phyloP scores from a whole-genome alignment of 2,888 invertebrate genomes.

The Ichneumoninae sp. region DNA sequence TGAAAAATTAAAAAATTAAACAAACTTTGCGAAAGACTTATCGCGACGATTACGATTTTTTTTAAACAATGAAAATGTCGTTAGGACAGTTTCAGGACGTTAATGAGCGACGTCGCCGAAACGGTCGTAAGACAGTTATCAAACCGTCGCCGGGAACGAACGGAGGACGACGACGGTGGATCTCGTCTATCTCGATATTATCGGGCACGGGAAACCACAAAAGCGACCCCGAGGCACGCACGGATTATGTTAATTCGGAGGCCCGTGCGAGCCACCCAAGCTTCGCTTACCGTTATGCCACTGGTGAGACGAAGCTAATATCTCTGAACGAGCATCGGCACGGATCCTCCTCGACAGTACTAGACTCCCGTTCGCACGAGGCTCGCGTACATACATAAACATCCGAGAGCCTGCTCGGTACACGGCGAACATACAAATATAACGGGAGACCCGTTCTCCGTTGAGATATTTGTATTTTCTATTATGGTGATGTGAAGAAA shows the following conservation, averaged over 20 bases:
- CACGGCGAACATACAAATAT: slow-evolving; percentile 39
- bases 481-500: not conserved
- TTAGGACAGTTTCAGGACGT: no score
- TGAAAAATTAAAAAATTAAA: no score
- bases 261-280: slow-evolving; percentile 69
- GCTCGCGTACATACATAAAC: slow-evolving; percentile 14
- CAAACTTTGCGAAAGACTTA: no score
- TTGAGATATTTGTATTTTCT: not conserved
- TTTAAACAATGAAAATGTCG: no score
- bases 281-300: slow-evolving; percentile 79
- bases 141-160: not conserved
- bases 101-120: no score
- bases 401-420: slow-evolving; percentile 1
- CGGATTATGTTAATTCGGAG: slow-evolving; percentile 81
- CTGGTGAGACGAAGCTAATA: slow-evolving; percentile 68
- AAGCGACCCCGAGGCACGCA: slow-evolving; percentile 47
- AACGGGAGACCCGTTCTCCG: slow-evolving; percentile 30
- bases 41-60: no score
- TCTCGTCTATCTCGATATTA: not conserved
- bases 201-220: slow-evolving; percentile 1
- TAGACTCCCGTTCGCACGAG: slow-evolving; percentile 29
- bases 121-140: no score
- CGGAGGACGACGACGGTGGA: not conserved
- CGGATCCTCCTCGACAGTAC: slow-evolving; percentile 24
- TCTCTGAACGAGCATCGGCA: slow-evolving; percentile 50